These are phyloP conservation scores for Sebastes umbrosus DNA, from an alignment of 2,797 vertebrate genomes.

Conservation along the genomic window DNA sequence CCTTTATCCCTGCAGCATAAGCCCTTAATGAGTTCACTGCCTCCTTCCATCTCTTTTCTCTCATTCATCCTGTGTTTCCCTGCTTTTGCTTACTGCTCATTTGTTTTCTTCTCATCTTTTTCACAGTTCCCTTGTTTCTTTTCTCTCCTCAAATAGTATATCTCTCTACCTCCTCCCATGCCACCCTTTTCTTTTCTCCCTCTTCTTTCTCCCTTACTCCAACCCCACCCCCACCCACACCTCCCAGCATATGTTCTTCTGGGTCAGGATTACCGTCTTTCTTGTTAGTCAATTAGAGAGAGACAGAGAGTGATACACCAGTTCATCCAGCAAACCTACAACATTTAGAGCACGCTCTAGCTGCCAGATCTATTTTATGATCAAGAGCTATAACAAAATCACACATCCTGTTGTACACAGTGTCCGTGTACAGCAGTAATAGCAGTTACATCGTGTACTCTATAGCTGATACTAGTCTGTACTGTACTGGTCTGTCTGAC, in stretches of 20 bases:
- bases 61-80: slow-evolving; percentile 29
- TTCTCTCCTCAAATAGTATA: not conserved
- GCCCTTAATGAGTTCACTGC: slow-evolving; percentile 72
- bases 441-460: not conserved
- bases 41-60: slow-evolving; percentile 19
- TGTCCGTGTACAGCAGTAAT: not conserved
- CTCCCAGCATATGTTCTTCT: slow-evolving; percentile 48
- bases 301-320: slow-evolving; percentile 6
- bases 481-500: not conserved
- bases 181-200: not conserved
- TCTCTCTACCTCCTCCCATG: not conserved
- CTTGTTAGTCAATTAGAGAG: slow-evolving; percentile 58
- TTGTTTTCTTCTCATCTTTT: not conserved
- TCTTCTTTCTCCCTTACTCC: not conserved
- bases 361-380: not conserved
- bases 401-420: not conserved
- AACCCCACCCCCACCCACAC: not conserved
- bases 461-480: not conserved
- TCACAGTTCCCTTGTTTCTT: not conserved
- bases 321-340: no score
- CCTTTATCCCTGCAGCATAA: slow-evolving; percentile 68
- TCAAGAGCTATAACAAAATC: not conserved
- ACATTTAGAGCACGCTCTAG: not conserved
- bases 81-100: slow-evolving; percentile 13
- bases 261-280: slow-evolving; percentile 63